A percentile compares a stretch with the other conserved stretches of the same genome.
phyloP scores from a whole-genome alignment of 2,113 vertebrate species.

The Danionella cerebrum region DNA sequence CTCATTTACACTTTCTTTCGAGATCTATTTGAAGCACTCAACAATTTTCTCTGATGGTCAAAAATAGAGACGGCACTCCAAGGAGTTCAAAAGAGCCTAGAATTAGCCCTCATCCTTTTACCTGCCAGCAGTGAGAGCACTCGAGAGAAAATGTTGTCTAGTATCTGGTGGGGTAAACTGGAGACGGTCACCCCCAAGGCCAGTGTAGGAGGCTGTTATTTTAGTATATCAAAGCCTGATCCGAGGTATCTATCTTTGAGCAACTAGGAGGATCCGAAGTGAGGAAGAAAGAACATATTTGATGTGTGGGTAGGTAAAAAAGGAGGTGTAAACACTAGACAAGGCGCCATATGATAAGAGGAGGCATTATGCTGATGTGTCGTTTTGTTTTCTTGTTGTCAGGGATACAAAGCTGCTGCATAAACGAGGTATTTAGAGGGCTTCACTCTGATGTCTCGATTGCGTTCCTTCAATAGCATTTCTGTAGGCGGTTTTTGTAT shows the following conservation, averaged over 20 bases:
- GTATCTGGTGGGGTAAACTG: not conserved
- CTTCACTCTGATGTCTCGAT: constrained; percentile 57
- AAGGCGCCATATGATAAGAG: constrained; percentile 16
- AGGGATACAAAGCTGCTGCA: constrained; percentile 48
- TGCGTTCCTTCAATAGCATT: constrained; percentile 43
- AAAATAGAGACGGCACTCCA: constrained; percentile 10
- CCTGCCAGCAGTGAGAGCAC: constrained; percentile 8
- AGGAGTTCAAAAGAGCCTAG: constrained; percentile 13
- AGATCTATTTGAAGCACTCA: constrained; percentile 5
- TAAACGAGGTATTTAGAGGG: constrained; percentile 54
- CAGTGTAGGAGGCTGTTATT: constrained; percentile 4
- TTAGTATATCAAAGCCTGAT: constrained; percentile 29
- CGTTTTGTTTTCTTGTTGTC: constrained; percentile 48
- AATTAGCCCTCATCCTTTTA: constrained; percentile 14
- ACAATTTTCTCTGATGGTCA: constrained; percentile 6
- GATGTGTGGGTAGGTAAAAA: not conserved
- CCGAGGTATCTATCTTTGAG: constrained; percentile 6
- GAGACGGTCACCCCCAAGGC: constrained; percentile 2
- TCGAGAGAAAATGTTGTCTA: constrained; percentile 6
- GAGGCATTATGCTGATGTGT: constrained; percentile 29
- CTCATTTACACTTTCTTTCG: not conserved
- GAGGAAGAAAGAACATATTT: not conserved
- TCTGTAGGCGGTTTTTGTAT: constrained; percentile 52
- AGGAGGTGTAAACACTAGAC: not conserved
- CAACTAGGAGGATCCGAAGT: not conserved